phyloP scores from a whole-genome alignment of 2,888 invertebrate genomes.

The Julus scanicus region DNA sequence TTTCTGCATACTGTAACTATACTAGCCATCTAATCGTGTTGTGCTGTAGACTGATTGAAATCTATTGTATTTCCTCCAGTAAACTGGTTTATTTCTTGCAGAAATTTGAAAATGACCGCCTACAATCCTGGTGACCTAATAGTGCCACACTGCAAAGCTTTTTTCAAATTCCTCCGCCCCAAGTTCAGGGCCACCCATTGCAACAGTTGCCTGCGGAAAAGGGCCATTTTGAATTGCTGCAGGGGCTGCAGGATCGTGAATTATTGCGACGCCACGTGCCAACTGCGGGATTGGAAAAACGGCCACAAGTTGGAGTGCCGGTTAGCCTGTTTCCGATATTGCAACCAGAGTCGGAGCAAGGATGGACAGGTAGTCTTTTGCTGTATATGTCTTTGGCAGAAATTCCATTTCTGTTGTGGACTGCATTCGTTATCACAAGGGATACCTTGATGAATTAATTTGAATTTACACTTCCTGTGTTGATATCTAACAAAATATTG shows the following conservation, averaged over 20 bases:
- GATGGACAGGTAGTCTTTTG: not conserved
- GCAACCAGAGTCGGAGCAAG: not conserved
- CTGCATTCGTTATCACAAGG: too few relatives aligned
- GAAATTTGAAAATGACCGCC: not conserved
- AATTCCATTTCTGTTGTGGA: too few relatives aligned
- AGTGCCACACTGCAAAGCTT: not conserved
- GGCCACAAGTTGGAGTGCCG: not conserved
- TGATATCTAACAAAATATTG: too few relatives aligned
- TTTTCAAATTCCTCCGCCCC: not conserved
- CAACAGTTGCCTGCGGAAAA: not conserved
- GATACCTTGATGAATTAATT: too few relatives aligned
- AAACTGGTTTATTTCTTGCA: too few relatives aligned
- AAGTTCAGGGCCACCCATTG: not conserved
- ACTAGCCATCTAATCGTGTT: too few relatives aligned
- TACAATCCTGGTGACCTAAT: not conserved
- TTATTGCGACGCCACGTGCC: not conserved
- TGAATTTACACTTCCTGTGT: too few relatives aligned
- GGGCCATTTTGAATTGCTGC: not conserved
- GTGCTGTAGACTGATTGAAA: too few relatives aligned
- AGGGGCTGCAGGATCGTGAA: not conserved
- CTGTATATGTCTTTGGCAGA: too few relatives aligned
- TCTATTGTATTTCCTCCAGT: too few relatives aligned
- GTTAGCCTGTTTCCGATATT: not conserved
- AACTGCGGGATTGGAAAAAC: not conserved
- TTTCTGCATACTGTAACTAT: too few relatives aligned